Percentiles rank a stretch among this genome's conserved stretches.
Evolutionary conservation across 2,888 invertebrate genomes (phyloP).

Genomic region (Andricus quercusramuli): DNA sequence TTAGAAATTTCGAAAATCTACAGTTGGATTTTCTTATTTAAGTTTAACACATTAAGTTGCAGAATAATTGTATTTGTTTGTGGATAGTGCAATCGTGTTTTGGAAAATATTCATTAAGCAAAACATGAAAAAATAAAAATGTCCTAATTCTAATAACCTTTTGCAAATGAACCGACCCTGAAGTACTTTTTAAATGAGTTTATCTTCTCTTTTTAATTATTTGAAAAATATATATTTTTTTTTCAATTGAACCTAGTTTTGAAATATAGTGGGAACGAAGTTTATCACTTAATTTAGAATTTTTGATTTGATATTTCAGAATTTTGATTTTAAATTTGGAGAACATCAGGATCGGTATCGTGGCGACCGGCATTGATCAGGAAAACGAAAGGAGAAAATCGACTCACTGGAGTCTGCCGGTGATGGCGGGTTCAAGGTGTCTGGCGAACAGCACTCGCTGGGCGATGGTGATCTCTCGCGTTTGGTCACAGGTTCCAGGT

Average conservation of each 20-base stretch:
- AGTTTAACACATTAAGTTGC: not conserved
- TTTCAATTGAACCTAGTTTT: not conserved
- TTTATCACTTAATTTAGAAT: not conserved
- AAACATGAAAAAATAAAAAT: not conserved
- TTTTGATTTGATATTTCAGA: not conserved
- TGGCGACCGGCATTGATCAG: constrained; percentile 42
- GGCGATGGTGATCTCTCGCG: constrained; percentile 93
- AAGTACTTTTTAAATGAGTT: constrained; percentile 3
- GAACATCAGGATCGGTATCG: constrained; percentile 49
- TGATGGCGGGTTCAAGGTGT: constrained; percentile 93
- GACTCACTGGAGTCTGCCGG: constrained; percentile 94
- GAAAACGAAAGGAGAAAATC: constrained; percentile 8
- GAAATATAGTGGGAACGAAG: too few species aligned
- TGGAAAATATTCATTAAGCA: not conserved
- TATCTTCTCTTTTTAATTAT: not conserved
- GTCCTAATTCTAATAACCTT: constrained; percentile 7
- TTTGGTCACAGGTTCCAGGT: constrained; percentile 87
- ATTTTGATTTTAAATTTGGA: not conserved
- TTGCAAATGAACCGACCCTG: constrained; percentile 26
- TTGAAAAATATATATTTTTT: not conserved
- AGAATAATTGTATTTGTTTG: not conserved
- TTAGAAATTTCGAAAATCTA: too few species aligned
- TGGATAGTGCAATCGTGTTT: not conserved
- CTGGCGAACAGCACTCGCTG: constrained; percentile 93
- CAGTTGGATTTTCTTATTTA: too few species aligned